These are phyloP conservation scores for Axis porcinus DNA, from an alignment of 2,113 vertebrate genomes.

Conservation along the genomic window DNA sequence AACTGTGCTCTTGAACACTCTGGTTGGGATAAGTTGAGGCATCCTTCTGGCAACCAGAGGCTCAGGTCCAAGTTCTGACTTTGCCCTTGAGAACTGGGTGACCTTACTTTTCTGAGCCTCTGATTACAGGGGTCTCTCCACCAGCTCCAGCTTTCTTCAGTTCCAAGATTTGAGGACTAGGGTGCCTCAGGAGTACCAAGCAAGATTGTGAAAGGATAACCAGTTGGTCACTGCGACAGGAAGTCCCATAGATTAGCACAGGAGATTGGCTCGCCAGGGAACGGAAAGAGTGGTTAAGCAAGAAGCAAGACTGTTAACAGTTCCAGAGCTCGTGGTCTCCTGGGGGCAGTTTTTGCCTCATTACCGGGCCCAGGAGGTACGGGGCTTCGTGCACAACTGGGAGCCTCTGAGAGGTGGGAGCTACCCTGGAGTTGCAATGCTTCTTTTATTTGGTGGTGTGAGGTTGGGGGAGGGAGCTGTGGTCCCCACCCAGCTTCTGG, in stretches of 20 bases:
- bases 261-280: background rate
- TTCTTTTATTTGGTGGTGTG: background rate
- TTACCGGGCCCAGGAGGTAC: background rate
- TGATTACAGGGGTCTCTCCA: background rate
- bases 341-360: background rate
- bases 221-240: conserved; percentile 9
- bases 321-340: background rate
- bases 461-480: background rate
- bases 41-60: background rate
- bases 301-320: conserved; percentile 51
- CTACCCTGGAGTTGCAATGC: accelerated
- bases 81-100: background rate
- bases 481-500: background rate
- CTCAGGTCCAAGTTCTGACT: background rate
- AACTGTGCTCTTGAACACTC: background rate
- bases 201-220: background rate
- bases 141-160: background rate
- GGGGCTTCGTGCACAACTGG: background rate
- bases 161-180: background rate
- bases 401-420: conserved; percentile 36
- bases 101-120: background rate
- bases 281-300: conserved; percentile 59
- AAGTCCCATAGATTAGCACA: conserved; percentile 41
- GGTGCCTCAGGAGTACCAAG: background rate
- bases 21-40: background rate